Evolutionary conservation across 2,113 vertebrate species (phyloP), one percentile per base, ranked within the genome.

Genomic region (Microtus oregoni): DNA sequence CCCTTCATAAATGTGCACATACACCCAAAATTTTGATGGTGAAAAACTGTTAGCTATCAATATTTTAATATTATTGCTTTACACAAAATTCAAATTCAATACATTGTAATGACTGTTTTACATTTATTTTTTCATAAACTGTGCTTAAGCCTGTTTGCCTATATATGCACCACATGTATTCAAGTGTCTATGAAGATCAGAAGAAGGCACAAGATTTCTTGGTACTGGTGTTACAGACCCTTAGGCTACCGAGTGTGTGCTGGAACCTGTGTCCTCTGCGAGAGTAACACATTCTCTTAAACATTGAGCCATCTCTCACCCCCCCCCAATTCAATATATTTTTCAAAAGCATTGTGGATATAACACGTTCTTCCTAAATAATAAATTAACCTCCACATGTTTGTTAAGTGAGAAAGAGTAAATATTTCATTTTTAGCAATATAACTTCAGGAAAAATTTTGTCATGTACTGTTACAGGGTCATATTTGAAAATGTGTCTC

Each of bases 391-490:
- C 8, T 68, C 0, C 32, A 7, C n/a, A 63, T 72, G 68, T 1
- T 86, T 94, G 17, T 72, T 82, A 81, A 91, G 26, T 82, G 22
- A 38, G 70, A 65, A 90, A 87, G 83, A 44, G 28, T 90, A 83
- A 91, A 32, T 73, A 52, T 32, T 86, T 83, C 47, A 35, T 75
- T 88, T 89, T 14, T 86, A 86, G 61, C 32, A 32, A 89, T 52
- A 68, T 6, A 50, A 35, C 70, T 85, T 94, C 22, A 55, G 17
- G 79, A 6, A 7, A 77, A 55, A 72, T 96, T 68, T 35, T 91
- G 13, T 78, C 83, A 44, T 20, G 67, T 77, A 92, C 47, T 65
- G 3, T 65, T 32, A n/a, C 77, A 94, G 91, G 61, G 38, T 58
- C 32, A 87, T 85, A 85, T 77, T 86, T 86, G 5, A 28, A 83